Percentiles rank a stretch among this genome's conserved stretches.
Evolutionary conservation across 2,888 invertebrate species (phyloP).

Genomic region (Idaea aversata): DNA sequence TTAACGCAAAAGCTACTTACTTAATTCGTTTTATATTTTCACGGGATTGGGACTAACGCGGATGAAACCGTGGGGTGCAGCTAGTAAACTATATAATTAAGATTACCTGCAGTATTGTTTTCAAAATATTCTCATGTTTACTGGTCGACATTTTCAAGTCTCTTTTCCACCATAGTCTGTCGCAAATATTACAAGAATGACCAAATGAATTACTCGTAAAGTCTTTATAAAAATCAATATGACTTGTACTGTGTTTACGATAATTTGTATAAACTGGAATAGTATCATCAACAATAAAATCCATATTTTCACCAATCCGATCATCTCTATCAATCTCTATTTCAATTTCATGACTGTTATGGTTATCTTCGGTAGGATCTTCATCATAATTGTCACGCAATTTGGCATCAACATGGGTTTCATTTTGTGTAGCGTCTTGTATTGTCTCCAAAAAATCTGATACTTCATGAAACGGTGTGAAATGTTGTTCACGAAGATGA

Average conservation of each 20-base stretch:
- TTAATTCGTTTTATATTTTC: too few species aligned
- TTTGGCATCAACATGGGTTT: too few species aligned
- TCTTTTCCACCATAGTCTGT: constrained; percentile 29
- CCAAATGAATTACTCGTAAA: constrained; percentile 23
- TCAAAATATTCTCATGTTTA: constrained; percentile 11
- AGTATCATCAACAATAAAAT: too few species aligned
- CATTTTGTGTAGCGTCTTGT: constrained; percentile 7
- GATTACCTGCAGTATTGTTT: constrained; percentile 19
- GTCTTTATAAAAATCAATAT: constrained; percentile 19
- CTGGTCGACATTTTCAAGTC: constrained; percentile 22
- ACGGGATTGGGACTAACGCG: too few species aligned
- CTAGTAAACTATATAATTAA: too few species aligned
- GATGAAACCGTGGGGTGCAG: too few species aligned
- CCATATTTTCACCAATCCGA: too few species aligned
- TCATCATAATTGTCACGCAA: constrained; percentile 8
- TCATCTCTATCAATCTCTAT: too few species aligned
- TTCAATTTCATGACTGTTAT: neutral
- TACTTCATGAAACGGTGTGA: constrained; percentile 34
- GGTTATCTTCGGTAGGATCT: constrained; percentile 33
- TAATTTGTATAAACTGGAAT: constrained; percentile 13
- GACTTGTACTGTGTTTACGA: constrained; percentile 15
- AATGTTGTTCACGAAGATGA: constrained; percentile 37
- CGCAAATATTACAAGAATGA: constrained; percentile 28
- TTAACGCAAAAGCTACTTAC: too few species aligned
- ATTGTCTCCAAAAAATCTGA: constrained; percentile 34